These are phyloP conservation scores for Anthophora plumipes DNA, from an alignment of 2,888 invertebrate genomes.

Conservation along the genomic window DNA sequence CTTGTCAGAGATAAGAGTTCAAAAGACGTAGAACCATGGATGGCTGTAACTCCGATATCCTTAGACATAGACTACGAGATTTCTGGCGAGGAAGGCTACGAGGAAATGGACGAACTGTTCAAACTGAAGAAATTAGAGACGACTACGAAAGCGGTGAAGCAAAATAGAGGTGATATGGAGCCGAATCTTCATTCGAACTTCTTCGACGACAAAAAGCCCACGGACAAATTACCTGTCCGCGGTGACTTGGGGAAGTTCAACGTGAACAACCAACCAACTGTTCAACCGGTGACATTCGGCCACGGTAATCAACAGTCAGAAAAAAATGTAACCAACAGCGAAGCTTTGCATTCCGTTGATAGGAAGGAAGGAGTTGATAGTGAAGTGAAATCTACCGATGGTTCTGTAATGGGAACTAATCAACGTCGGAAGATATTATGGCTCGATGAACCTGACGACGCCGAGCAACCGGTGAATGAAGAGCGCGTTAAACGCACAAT, in stretches of 20 bases:
- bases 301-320: neutral
- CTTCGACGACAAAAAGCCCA: slow-evolving; percentile 19
- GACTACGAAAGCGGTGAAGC: slow-evolving; percentile 53
- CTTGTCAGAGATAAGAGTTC: slow-evolving; percentile 4
- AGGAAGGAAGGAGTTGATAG: slow-evolving; percentile 1
- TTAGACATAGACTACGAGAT: slow-evolving; percentile 65
- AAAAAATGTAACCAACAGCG: neutral
- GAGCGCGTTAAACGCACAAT: slow-evolving; percentile 46
- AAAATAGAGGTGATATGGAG: slow-evolving; percentile 78
- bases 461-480: slow-evolving; percentile 18
- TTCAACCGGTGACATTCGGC: neutral
- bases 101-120: slow-evolving; percentile 78
- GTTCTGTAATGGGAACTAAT: slow-evolving; percentile 8
- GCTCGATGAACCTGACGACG: slow-evolving; percentile 39
- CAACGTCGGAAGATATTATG: slow-evolving; percentile 68
- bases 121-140: slow-evolving; percentile 71
- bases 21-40: slow-evolving; percentile 11
- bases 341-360: neutral
- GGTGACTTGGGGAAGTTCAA: slow-evolving; percentile 75
- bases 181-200: slow-evolving; percentile 60
- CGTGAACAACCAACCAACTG: neutral
- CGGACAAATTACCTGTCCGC: slow-evolving; percentile 74
- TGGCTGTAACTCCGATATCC: slow-evolving; percentile 67
- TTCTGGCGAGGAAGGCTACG: slow-evolving; percentile 70
- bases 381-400: neutral